These are phyloP conservation scores for Neolamprologus multifasciatus DNA, from an alignment of 2,797 vertebrate species.

Conservation along the genomic window DNA sequence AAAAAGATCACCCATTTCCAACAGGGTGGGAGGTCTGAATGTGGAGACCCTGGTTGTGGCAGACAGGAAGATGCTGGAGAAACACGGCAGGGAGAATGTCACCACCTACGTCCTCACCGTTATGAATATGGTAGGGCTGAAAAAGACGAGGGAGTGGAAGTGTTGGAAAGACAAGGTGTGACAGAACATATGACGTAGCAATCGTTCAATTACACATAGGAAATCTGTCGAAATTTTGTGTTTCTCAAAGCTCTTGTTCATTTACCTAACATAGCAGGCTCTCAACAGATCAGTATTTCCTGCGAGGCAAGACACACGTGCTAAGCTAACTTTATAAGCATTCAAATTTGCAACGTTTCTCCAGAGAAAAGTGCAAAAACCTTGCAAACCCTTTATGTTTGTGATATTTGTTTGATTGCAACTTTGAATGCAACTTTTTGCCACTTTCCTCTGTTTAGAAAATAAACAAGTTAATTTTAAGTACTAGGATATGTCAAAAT, in stretches of 20 bases:
- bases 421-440: background rate
- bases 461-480: background rate
- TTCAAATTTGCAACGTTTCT: background rate
- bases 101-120: slow-evolving; percentile 96
- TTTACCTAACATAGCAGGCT: background rate
- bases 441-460: background rate
- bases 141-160: background rate
- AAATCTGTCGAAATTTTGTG: background rate
- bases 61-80: slow-evolving; percentile 95
- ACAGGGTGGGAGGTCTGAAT: slow-evolving; percentile 81
- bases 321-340: background rate
- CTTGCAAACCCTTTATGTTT: background rate
- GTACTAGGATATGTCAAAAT: background rate
- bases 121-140: slow-evolving; percentile 92
- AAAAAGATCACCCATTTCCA: slow-evolving; percentile 84
- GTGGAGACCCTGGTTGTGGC: slow-evolving; percentile 98
- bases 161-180: background rate
- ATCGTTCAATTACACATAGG: accelerated
- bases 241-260: background rate
- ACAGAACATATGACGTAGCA: background rate
- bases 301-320: background rate
- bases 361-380: background rate
- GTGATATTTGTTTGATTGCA: background rate
- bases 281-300: background rate
- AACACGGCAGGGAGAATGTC: slow-evolving; percentile 90